Conservation (phyloP, 2,797 vertebrate genomes). For the Dallia pectoralis region DNA sequence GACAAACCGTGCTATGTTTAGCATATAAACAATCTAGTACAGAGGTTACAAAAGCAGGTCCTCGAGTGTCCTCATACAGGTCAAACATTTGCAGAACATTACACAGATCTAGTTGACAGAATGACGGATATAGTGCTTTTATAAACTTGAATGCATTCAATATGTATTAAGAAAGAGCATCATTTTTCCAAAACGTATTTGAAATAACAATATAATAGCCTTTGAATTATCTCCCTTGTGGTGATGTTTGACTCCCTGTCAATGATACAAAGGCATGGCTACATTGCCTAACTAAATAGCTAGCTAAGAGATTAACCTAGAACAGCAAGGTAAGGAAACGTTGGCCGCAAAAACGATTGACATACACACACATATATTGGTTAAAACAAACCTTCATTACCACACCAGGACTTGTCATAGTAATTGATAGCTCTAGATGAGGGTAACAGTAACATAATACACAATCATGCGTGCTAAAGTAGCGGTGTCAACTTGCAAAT, state of each 20-base stretch:
- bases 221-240: neutral
- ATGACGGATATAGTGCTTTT: neutral
- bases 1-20: neutral
- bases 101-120: neutral
- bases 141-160: neutral
- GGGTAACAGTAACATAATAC: neutral
- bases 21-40: no score
- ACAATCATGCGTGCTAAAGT: neutral
- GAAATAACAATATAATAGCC: neutral
- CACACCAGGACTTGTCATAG: neutral
- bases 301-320: neutral
- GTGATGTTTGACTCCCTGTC: slow-evolving; percentile 44
- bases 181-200: neutral
- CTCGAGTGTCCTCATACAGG: no score
- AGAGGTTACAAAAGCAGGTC: no score
- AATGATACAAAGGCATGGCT: slow-evolving; percentile 38
- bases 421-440: neutral
- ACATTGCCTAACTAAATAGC: slow-evolving; percentile 30
- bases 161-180: neutral
- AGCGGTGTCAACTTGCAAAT: neutral
- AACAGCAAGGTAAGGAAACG: neutral
- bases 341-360: neutral
- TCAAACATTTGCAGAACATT: no score
- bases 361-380: neutral
- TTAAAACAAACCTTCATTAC: neutral